Conservation (phyloP, 2,888 invertebrate genomes). For the Eupithecia centaureata region DNA sequence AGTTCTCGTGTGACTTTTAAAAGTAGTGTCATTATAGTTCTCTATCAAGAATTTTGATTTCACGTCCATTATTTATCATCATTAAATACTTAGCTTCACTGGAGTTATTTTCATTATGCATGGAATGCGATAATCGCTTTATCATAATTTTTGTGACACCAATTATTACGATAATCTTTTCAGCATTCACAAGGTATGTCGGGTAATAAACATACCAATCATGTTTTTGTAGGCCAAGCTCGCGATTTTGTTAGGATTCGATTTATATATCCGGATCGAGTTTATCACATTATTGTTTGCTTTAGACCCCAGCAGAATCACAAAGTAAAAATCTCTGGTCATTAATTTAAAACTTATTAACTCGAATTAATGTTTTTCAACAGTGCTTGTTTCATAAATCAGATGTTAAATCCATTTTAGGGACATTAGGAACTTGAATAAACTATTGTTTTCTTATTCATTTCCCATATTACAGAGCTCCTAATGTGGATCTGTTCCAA, state of each 20-base stretch:
- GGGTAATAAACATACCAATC: conserved; percentile 49
- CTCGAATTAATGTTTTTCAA: no score
- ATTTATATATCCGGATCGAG: background rate
- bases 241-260: conserved; percentile 48
- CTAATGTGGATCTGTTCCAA: conserved; percentile 13
- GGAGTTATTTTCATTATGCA: conserved; percentile 53
- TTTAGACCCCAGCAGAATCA: conserved; percentile 8
- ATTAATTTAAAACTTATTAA: no score
- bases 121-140: conserved; percentile 62
- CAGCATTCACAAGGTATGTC: conserved; percentile 43
- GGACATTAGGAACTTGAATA: no score
- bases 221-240: conserved; percentile 57
- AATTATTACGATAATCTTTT: conserved; percentile 52
- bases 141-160: conserved; percentile 49
- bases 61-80: conserved; percentile 63
- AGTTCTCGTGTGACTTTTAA: conserved; percentile 55
- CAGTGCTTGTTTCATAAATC: no score
- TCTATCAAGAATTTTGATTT: conserved; percentile 58
- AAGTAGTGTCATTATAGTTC: conserved; percentile 58
- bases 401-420: no score
- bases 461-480: background rate
- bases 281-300: background rate
- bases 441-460: no score
- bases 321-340: background rate
- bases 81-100: conserved; percentile 52